Conservation (phyloP, 2,797 vertebrate species). For the Ambastaia sidthimunki region DNA sequence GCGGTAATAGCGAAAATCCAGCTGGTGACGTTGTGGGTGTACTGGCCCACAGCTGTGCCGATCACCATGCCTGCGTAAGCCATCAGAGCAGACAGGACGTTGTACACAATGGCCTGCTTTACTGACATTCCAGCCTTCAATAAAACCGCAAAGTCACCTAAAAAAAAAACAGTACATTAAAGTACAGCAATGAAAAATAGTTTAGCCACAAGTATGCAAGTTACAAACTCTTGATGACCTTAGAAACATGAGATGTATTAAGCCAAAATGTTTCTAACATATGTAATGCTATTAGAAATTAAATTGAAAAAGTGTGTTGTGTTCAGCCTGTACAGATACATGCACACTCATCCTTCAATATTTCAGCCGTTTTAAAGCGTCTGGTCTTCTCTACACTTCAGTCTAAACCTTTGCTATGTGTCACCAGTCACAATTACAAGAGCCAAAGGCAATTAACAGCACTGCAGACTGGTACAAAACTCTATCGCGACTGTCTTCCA, state of each 20-base stretch:
- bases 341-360: constrained; percentile 37
- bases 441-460: constrained; percentile 76
- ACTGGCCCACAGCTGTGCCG: constrained; percentile 93
- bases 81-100: constrained; percentile 96
- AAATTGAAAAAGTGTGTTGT: constrained; percentile 8
- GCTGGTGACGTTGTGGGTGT: constrained; percentile 91
- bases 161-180: constrained; percentile 13
- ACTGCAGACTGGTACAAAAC: constrained; percentile 71
- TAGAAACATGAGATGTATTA: too few relatives aligned
- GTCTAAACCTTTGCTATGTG: constrained; percentile 51
- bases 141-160: constrained; percentile 98
- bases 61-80: constrained; percentile 96
- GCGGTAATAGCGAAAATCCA: constrained; percentile 99
- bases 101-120: constrained; percentile 97
- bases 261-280: neutral
- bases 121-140: constrained; percentile 97
- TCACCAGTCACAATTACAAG: constrained; percentile 75
- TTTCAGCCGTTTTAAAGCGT: constrained; percentile 53
- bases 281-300: neutral
- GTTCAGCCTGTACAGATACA: neutral
- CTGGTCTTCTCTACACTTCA: constrained; percentile 47
- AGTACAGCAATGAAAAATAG: constrained; percentile 5
- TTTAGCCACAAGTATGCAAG: too few relatives aligned
- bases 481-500: constrained; percentile 64
- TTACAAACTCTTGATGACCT: too few relatives aligned